Conservation (phyloP, 2,888 invertebrate species). For the Psylliodes chrysocephalus region DNA sequence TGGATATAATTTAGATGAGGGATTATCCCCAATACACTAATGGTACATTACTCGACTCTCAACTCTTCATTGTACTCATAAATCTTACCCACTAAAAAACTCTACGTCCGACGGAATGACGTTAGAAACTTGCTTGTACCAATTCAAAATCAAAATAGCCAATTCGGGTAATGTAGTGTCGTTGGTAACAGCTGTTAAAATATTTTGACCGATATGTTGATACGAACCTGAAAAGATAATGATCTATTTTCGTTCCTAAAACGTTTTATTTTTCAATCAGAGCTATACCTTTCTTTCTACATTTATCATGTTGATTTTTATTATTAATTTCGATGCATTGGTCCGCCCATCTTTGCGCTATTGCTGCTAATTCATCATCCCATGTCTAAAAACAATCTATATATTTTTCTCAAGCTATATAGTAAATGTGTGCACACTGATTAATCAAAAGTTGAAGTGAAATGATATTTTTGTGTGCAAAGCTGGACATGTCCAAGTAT, state of each 20-base stretch:
- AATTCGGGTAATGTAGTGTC: constrained; percentile 42
- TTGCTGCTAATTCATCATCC: constrained; percentile 47
- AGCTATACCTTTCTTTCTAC: constrained; percentile 45
- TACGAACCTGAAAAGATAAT: constrained; percentile 37
- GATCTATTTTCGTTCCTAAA: too few species aligned
- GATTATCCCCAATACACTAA: too few species aligned
- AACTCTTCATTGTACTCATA: too few species aligned
- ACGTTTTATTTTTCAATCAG: not conserved
- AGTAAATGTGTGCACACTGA: too few species aligned
- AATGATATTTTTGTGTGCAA: too few species aligned
- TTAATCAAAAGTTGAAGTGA: too few species aligned
- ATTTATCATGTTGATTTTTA: constrained; percentile 46
- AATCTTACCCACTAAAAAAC: constrained; percentile 47
- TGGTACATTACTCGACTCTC: too few species aligned
- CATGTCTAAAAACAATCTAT: constrained; percentile 39
- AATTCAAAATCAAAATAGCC: constrained; percentile 47
- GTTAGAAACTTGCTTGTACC: constrained; percentile 49
- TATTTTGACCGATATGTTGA: constrained; percentile 48
- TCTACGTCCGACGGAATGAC: constrained; percentile 47
- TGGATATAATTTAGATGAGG: too few species aligned
- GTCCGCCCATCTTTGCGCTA: constrained; percentile 51
- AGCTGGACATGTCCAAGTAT: too few species aligned
- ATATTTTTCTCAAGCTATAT: too few species aligned
- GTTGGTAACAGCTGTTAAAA: constrained; percentile 43
- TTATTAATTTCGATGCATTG: constrained; percentile 45